Percentiles rank a stretch among this genome's conserved stretches.
phyloP scores from a whole-genome alignment of 2,888 invertebrate species.

The Spialia ferax region DNA sequence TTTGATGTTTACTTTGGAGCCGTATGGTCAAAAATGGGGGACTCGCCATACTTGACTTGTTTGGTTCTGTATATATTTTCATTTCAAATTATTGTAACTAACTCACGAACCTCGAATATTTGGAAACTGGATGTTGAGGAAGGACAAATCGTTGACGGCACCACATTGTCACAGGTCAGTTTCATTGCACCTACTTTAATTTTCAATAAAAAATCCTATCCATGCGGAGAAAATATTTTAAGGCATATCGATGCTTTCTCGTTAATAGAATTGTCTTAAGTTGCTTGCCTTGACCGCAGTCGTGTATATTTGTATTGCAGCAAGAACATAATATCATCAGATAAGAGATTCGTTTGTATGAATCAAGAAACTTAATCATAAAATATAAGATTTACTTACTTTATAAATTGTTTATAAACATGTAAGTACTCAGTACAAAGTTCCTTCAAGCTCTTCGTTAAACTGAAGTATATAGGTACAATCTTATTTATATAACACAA shows the following conservation, averaged over 20 bases:
- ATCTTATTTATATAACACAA: too few species aligned
- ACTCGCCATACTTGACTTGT: conserved; percentile 87
- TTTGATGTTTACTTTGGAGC: conserved; percentile 45
- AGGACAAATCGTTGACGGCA: conserved; percentile 91
- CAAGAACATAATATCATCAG: background rate
- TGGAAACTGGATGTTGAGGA: conserved; percentile 94
- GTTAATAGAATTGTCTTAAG: conserved; percentile 28
- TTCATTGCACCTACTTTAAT: conserved; percentile 62
- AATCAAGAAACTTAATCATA: too few species aligned
- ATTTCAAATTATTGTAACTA: conserved; percentile 90
- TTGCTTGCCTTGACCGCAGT: conserved; percentile 43
- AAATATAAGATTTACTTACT: too few species aligned
- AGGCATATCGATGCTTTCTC: conserved; percentile 23
- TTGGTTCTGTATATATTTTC: conserved; percentile 90
- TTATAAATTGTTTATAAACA: background rate
- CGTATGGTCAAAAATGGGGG: conserved; percentile 71
- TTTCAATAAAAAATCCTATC: conserved; percentile 63
- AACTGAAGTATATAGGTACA: too few species aligned
- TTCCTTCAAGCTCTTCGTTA: too few species aligned
- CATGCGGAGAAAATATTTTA: conserved; percentile 38
- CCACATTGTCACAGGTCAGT: conserved; percentile 84
- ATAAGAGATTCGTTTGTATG: background rate
- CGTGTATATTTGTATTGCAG: background rate
- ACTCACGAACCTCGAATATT: conserved; percentile 93
- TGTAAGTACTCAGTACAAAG: too few species aligned